Base-by-base conservation (phyloP, 2,888 invertebrate species). In the Drosophila anomalipes region DNA sequence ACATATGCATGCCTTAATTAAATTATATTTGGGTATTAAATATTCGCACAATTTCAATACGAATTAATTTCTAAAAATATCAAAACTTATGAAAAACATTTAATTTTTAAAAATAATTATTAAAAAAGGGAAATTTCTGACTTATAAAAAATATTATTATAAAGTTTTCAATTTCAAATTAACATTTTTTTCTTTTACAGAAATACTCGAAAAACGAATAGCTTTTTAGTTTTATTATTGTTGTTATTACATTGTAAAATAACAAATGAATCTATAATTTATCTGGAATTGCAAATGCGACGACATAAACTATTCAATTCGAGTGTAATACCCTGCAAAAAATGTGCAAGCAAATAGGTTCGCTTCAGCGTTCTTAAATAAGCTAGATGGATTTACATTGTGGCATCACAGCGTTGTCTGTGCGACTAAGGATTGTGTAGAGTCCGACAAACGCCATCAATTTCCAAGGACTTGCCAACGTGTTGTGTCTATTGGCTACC, bases 381-480 rank as follows among this genome's bases (percentile, higher is more conserved):
- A 35, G 64, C 22, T 49, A 32, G 35, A 37, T 54, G 28, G 16
- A 51, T 61, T 57, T 69, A 22, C 58, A 59, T 37, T 58, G 26
- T 26, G 51, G 57, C 69, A 59, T 56, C 54, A 39, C 33, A 35
- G 52, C 64, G 61, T 54, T 79, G 61, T 51, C 65, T 62, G 58
- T 14, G 41, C 60, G 53, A 58, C 47, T 57, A 65, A 66, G 81
- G 78, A 83, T 81, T 86, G 81, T 81, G 78, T 69, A 59, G 57
- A 69, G 67, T 58, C 60, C 77, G 74, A 73, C 81, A 86, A 81
- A 81, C 81, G 74, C 72, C 82, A 86, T 89, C 82, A 89, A 83
- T 86, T 83, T 89, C 82, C 78, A 70, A 61, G 83, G 26, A 22
- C 44, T 28, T 62, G 51, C 51, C 62, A 72, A 53, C 49, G 59